Conservation (phyloP, 2,113 vertebrate species). For the Xyrauchen texanus region DNA sequence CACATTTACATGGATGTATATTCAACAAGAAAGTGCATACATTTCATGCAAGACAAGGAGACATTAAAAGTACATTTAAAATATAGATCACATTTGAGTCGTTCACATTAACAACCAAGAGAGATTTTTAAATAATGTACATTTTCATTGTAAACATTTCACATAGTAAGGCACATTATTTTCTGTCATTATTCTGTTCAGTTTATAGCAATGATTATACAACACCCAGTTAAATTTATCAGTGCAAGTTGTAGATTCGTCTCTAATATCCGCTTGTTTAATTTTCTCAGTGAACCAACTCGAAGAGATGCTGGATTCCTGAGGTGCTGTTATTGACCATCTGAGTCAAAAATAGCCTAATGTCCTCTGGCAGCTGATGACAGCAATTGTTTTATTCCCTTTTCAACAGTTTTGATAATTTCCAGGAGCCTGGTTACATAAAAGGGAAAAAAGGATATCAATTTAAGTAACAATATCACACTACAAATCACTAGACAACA, state of each 20-base stretch:
- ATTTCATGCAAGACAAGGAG: conserved; percentile 8
- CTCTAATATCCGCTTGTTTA: background rate
- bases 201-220: background rate
- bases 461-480: background rate
- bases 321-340: conserved; percentile 20
- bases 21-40: background rate
- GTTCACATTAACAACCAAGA: background rate
- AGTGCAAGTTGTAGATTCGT: conserved; percentile 14
- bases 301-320: conserved; percentile 25
- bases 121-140: background rate
- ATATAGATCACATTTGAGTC: too few relatives aligned
- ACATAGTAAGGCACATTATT: conserved; percentile 57
- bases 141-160: conserved; percentile 50
- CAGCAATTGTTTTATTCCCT: background rate
- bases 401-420: background rate
- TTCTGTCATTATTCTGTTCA: background rate
- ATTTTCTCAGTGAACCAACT: conserved; percentile 1
- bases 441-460: background rate
- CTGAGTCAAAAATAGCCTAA: background rate
- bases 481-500: background rate
- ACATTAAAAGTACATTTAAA: too few relatives aligned
- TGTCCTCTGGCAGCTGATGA: conserved; percentile 5
- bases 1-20: background rate
- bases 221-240: background rate
- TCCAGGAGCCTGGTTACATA: conserved; percentile 25